Conservation (phyloP, 2,888 invertebrate genomes). For the Drosophila kambysellisi region DNA sequence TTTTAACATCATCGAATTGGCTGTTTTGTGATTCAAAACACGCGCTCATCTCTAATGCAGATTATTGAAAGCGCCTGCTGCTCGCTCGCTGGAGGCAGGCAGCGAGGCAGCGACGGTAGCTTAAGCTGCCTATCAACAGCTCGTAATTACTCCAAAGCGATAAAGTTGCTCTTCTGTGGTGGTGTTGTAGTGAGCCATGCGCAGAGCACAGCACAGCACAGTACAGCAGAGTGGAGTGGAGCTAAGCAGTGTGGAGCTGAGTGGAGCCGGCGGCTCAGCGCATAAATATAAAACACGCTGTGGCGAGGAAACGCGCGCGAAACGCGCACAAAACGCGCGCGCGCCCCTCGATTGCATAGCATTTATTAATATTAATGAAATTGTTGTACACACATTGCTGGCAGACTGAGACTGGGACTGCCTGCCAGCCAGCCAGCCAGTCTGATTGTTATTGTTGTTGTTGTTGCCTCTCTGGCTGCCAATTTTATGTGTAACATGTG, state of each 20-base stretch:
- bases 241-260: neutral
- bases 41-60: constrained; percentile 58
- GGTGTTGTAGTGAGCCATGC: constrained; percentile 15
- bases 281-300: constrained; percentile 50
- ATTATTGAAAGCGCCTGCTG: constrained; percentile 24
- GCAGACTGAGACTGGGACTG: constrained; percentile 22
- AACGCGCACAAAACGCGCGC: constrained; percentile 46
- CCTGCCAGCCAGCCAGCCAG: neutral
- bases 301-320: constrained; percentile 35
- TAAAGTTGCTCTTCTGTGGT: constrained; percentile 48
- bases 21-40: constrained; percentile 30
- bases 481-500: constrained; percentile 80
- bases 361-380: constrained; percentile 79
- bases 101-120: constrained; percentile 56
- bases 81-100: constrained; percentile 31
- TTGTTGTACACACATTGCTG: constrained; percentile 75
- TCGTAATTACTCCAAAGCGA: constrained; percentile 77
- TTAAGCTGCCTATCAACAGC: constrained; percentile 77
- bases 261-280: constrained; percentile 26
- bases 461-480: constrained; percentile 66
- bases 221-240: neutral
- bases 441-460: constrained; percentile 12
- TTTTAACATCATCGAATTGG: neutral
- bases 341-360: constrained; percentile 31
- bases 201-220: constrained; percentile 11